Percentiles rank a stretch among this genome's conserved stretches.
phyloP scores from a whole-genome alignment of 2,888 invertebrate genomes.

The Lepidonotus clava region DNA sequence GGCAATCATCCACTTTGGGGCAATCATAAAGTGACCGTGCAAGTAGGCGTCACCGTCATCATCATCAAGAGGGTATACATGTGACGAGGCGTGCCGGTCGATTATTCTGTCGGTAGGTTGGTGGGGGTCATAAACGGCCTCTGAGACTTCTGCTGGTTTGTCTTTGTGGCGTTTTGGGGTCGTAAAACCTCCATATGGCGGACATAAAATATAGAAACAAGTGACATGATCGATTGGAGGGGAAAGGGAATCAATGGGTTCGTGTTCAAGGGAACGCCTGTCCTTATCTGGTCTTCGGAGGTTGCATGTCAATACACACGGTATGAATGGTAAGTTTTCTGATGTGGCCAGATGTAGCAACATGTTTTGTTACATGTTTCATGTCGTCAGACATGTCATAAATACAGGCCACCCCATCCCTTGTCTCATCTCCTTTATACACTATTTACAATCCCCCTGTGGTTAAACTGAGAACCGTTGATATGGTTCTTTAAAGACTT shows the following conservation, averaged over 20 bases:
- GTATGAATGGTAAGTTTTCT: background rate
- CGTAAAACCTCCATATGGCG: background rate
- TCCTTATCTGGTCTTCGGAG: background rate
- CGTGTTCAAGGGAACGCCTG: background rate
- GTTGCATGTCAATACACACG: background rate
- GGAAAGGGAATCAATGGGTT: background rate
- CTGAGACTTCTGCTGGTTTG: background rate
- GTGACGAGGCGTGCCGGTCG: no score
- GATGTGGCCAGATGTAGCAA: background rate
- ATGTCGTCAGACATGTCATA: background rate
- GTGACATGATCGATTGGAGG: constrained; percentile 1
- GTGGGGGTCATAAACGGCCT: no score
- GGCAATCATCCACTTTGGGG: background rate
- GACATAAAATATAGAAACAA: constrained; percentile 12
- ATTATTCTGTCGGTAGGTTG: no score
- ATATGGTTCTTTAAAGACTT: background rate
- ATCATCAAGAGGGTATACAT: background rate
- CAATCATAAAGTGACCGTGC: background rate
- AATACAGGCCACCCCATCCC: background rate
- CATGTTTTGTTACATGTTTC: constrained; percentile 25
- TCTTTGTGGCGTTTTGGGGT: background rate
- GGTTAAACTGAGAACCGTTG: background rate
- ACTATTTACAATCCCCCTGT: background rate
- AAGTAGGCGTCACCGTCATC: background rate
- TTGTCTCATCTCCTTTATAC: background rate